A percentile compares a stretch with the other conserved stretches of the same genome.
Conservation (phyloP, 2,113 vertebrate species). For the Oncorhynchus gorbuscha region DNA sequence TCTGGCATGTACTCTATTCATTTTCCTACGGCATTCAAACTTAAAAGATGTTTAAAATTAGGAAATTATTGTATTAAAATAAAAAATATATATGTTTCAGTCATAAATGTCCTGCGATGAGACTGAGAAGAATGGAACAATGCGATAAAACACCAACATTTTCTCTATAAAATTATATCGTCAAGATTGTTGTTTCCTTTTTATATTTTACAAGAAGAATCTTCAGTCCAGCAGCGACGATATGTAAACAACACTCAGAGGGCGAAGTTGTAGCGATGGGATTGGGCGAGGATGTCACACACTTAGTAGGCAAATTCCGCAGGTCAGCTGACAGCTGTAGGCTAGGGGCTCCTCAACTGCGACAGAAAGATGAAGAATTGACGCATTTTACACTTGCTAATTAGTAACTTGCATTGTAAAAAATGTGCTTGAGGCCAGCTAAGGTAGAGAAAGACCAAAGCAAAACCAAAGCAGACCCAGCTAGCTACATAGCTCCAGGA, state of each 20-base stretch:
- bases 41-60: constrained; percentile 27
- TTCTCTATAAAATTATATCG: constrained; percentile 16
- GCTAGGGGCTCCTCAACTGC: constrained; percentile 52
- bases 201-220: constrained; percentile 30
- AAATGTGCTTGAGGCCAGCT: too few relatives aligned
- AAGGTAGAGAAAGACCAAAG: too few relatives aligned
- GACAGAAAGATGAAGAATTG: constrained; percentile 8
- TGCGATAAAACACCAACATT: constrained; percentile 7
- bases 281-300: constrained; percentile 38
- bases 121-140: neutral
- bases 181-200: constrained; percentile 46
- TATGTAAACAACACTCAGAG: constrained; percentile 76
- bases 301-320: constrained; percentile 36
- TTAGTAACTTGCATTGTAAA: too few relatives aligned
- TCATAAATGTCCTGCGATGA: constrained; percentile 50
- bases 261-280: constrained; percentile 49
- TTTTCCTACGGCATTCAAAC: constrained; percentile 18
- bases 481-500: too few relatives aligned
- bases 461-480: too few relatives aligned
- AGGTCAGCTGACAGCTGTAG: constrained; percentile 41
- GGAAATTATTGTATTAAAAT: constrained; percentile 19
- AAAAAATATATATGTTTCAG: constrained; percentile 52
- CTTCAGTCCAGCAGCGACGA: constrained; percentile 63
- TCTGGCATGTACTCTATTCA: constrained; percentile 4
- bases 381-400: too few relatives aligned